These are phyloP conservation scores for Aspidapion aeneum DNA, from an alignment of 2,888 invertebrate species.

Conservation along the genomic window DNA sequence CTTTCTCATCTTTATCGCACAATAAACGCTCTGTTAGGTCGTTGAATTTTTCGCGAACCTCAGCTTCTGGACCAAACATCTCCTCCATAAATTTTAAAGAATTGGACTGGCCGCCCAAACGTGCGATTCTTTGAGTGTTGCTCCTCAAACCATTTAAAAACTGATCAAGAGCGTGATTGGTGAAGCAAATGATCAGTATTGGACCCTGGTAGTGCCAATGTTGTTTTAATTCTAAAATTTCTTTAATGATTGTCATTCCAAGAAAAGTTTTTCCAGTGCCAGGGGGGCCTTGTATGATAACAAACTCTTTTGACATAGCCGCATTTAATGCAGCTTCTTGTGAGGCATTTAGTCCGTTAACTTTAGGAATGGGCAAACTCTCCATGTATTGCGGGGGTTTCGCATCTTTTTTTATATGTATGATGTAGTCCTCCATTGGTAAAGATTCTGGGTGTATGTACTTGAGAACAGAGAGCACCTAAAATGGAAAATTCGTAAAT, in stretches of 20 bases:
- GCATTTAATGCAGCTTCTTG: constrained; percentile 65
- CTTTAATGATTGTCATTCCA: constrained; percentile 45
- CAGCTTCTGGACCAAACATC: background rate
- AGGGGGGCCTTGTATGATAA: constrained; percentile 81
- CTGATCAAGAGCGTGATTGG: constrained; percentile 85
- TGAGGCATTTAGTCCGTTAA: constrained; percentile 55
- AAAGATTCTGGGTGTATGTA: constrained; percentile 54
- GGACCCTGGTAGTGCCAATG: constrained; percentile 51
- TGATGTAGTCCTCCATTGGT: constrained; percentile 66
- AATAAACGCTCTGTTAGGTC: background rate
- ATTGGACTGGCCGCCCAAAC: constrained; percentile 69
- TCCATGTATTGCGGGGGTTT: constrained; percentile 45
- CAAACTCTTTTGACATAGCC: constrained; percentile 67
- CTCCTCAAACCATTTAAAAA: constrained; percentile 68
- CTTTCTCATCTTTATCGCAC: background rate
- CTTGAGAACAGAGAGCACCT: constrained; percentile 58
- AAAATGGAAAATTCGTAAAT: no score
- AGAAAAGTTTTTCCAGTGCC: constrained; percentile 84
- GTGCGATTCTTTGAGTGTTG: constrained; percentile 58
- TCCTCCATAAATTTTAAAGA: background rate
- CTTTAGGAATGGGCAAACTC: background rate
- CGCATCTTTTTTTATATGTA: constrained; percentile 49
- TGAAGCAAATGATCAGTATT: constrained; percentile 76
- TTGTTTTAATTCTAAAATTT: background rate
- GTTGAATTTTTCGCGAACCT: background rate